Evolutionary conservation across 2,113 vertebrate species (phyloP), one percentile per base, ranked within the genome.

Genomic region (Solenodon paradoxus): DNA sequence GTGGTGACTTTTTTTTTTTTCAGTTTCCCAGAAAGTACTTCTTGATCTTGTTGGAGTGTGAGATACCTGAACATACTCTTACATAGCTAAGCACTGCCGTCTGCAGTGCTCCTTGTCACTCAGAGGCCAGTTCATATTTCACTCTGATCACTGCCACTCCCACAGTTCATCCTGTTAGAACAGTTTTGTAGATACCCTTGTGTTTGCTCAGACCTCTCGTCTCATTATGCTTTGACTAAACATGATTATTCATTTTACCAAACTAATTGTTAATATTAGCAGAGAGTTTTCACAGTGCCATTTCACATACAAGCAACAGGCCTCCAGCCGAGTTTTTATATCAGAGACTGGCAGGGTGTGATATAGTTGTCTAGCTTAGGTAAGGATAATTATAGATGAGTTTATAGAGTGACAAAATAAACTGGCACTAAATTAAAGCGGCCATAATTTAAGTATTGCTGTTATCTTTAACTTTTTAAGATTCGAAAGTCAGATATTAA

Each of bases 1-100:
- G 38, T 69, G 66, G 59, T 57, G 42, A 47, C 90, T 92, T 88
- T 88, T 77, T 9, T 53, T 79, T 92, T 88, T 88, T 77, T 9
- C 47, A 74, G 49, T 81, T 77, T 15, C 22, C 32, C 16, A 24
- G 6, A 32, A 59, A 81, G 49, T 42, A n/a, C 30, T 59, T 78
- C 28, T 42, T 80, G 51, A 63, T 22, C 1, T 1, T 32, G 28
- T 28, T 40, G 20, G 59, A 17, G 20, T 61, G 40, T 24, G 32
- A 13, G 22, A 8, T 0, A 12, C 45, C 87, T 24, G 47, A 38
- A 26, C 7, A 0, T 47, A 40, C 30, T 49, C 32, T 49, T 26
- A 0, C 2, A 2, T 4, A 12, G 28, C 15, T 47, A 9, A 15
- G 38, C 20, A 7, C 32, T 85, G 64, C 53, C 32, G 0, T 61